Evolutionary conservation across 2,113 vertebrate genomes (phyloP), one percentile per base, ranked within the genome.

Genomic region (Chrysemys picta): DNA sequence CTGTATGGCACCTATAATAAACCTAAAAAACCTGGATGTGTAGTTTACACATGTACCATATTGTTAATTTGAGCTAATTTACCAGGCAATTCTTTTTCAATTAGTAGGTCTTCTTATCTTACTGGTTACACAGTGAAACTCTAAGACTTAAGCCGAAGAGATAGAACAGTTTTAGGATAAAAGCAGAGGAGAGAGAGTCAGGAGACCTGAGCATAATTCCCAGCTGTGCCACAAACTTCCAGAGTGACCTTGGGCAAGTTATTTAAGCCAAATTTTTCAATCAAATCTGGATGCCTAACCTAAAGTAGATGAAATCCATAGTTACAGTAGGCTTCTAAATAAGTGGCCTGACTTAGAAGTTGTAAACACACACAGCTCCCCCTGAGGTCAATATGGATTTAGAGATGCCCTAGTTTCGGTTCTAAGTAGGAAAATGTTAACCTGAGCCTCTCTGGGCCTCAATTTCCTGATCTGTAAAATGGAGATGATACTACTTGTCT

Each of bases 11-110:
- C 69, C 35, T 81, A 42, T 2, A 89, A 31, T 8, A 92, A 95
- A 82, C 62, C 25, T 91, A 88, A 96, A 96, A 4, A 88, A 91
- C 84, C 75, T 83, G 84, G 25, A 62, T 50, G 24, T 53, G 54
- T 31, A 52, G 49, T 87, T 82, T 82, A 54, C 8, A 88, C 14
- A 17, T 8, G 81, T 2, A 87, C 5, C 6, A 29, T 69, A n/a
- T 10, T 53, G 75, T 92, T 91, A 69, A 62, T 50, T 83, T 72
- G 65, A 38, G 65, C 8, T 49, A 76, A 6, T 29, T 24, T 75
- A 82, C 19, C 2, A 4, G 42, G 9, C 16, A 52, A 88, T 2
- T 16, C 75, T 83, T 89, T 50, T 91, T 80, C 53, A 45, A 85
- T n/a, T 35, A 89, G 17, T 75, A 6, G 27, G 81, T 25, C 27